These are phyloP conservation scores for Drosophila neotestacea DNA, from an alignment of 2,888 invertebrate genomes.

Conservation along the genomic window DNA sequence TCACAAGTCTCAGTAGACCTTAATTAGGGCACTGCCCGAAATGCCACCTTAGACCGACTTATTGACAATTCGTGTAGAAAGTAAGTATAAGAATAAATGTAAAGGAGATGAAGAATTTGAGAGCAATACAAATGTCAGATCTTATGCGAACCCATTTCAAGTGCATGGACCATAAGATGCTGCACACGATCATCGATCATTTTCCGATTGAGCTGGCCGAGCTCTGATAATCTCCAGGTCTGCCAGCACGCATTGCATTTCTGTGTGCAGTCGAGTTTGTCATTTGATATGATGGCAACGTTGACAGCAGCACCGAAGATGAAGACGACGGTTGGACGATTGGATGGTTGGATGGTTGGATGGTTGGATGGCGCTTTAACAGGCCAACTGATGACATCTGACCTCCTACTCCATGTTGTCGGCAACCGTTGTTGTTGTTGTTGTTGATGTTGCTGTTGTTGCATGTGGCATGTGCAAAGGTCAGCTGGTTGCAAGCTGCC, in stretches of 20 bases:
- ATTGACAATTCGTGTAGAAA: conserved; percentile 41
- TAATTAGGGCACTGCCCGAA: conserved; percentile 56
- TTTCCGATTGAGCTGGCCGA: conserved; percentile 72
- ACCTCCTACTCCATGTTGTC: conserved; percentile 42
- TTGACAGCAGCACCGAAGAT: conserved; percentile 64
- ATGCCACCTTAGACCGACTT: conserved; percentile 48
- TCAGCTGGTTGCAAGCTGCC: conserved; percentile 71
- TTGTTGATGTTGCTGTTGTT: conserved; percentile 36
- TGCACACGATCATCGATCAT: conserved; percentile 72
- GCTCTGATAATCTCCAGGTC: conserved; percentile 64
- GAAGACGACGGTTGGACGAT: conserved; percentile 43
- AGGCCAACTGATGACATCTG: conserved; percentile 53
- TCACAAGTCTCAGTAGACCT: conserved; percentile 42
- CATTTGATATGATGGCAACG: conserved; percentile 78
- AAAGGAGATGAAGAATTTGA: conserved; percentile 5
- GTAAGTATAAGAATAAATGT: background rate
- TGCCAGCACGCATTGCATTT: conserved; percentile 53
- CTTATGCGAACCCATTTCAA: conserved; percentile 55
- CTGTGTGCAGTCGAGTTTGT: conserved; percentile 68
- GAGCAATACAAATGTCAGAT: conserved; percentile 33
- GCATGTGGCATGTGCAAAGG: conserved; percentile 77
- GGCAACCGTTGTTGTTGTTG: conserved; percentile 27
- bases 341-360: conserved; percentile 4
- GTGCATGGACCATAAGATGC: conserved; percentile 14
- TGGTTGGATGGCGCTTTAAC: conserved; percentile 29